These are phyloP conservation scores for Oncorhynchus kisutch DNA, from an alignment of 2,113 vertebrate genomes.

Conservation along the genomic window DNA sequence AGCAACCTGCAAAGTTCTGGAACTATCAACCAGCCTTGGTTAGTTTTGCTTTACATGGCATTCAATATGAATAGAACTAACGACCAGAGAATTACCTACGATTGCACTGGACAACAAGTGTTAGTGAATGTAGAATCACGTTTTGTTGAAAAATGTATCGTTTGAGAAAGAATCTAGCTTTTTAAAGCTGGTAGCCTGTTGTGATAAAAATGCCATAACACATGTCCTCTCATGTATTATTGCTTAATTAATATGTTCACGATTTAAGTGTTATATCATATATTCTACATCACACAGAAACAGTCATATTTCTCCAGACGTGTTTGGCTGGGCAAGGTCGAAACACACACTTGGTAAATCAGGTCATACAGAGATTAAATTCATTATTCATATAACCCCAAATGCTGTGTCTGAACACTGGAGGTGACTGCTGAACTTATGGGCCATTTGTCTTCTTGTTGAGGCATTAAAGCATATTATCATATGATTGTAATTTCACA, in stretches of 20 bases:
- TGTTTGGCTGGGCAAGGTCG: slow-evolving; percentile 20
- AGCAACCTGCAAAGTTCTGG: too few species aligned
- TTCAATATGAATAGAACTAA: too few species aligned
- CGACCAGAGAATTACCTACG: too few species aligned
- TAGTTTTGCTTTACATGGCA: too few species aligned
- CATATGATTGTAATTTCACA: slow-evolving; percentile 6
- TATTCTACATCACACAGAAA: background rate
- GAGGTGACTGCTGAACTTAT: slow-evolving; percentile 7
- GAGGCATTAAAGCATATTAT: background rate
- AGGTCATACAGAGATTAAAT: slow-evolving; percentile 21
- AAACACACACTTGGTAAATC: slow-evolving; percentile 15
- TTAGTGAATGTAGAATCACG: too few species aligned
- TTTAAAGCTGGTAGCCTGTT: too few species aligned
- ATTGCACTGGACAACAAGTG: too few species aligned
- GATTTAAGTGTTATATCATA: background rate
- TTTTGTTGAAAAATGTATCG: too few species aligned
- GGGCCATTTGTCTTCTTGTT: background rate
- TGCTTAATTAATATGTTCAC: slow-evolving; percentile 7
- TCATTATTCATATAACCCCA: slow-evolving; percentile 2
- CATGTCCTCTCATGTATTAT: background rate
- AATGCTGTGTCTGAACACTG: slow-evolving; percentile 9
- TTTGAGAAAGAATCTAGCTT: too few species aligned
- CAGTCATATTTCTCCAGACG: background rate
- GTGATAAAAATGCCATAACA: background rate
- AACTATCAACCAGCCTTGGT: too few species aligned